These are phyloP conservation scores for Auanema freiburgensis DNA, from an alignment of 2,888 invertebrate species.

Conservation along the genomic window DNA sequence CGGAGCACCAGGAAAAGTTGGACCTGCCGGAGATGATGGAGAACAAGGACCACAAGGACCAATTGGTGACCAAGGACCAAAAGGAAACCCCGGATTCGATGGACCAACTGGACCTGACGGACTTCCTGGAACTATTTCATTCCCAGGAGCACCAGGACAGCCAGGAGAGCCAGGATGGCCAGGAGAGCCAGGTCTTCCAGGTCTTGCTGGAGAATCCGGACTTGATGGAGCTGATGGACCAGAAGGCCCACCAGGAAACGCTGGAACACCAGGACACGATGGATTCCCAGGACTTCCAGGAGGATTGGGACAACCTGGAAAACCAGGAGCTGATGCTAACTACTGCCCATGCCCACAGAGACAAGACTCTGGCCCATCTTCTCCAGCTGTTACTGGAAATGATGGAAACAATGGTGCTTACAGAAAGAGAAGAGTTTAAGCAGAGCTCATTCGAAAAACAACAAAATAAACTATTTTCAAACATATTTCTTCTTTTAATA, in stretches of 20 bases:
- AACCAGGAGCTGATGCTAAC: constrained; percentile 33
- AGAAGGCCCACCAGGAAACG: constrained; percentile 37
- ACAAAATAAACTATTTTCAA: too few species aligned
- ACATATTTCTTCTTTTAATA: too few species aligned
- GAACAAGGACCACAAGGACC: constrained; percentile 31
- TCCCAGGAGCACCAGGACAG: constrained; percentile 47
- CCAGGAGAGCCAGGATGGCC: constrained; percentile 47
- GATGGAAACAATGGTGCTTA: too few species aligned
- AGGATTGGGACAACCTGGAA: constrained; percentile 38
- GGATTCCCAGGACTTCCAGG: constrained; percentile 42
- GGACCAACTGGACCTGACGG: constrained; percentile 46
- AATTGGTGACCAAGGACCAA: constrained; percentile 35
- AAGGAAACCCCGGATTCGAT: constrained; percentile 42
- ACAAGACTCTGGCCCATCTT: too few species aligned
- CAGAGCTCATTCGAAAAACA: too few species aligned
- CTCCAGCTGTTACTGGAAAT: too few species aligned
- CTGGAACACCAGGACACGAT: constrained; percentile 36
- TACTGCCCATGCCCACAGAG: too few species aligned
- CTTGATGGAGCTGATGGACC: constrained; percentile 39
- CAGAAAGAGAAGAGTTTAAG: too few species aligned
- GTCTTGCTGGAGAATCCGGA: constrained; percentile 46
- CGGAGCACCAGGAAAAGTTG: constrained; percentile 35
- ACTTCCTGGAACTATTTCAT: constrained; percentile 36
- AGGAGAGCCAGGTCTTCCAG: constrained; percentile 44
- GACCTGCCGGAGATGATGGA: constrained; percentile 41